phyloP scores from a whole-genome alignment of 2,113 vertebrate species.

The Eira barbara region DNA sequence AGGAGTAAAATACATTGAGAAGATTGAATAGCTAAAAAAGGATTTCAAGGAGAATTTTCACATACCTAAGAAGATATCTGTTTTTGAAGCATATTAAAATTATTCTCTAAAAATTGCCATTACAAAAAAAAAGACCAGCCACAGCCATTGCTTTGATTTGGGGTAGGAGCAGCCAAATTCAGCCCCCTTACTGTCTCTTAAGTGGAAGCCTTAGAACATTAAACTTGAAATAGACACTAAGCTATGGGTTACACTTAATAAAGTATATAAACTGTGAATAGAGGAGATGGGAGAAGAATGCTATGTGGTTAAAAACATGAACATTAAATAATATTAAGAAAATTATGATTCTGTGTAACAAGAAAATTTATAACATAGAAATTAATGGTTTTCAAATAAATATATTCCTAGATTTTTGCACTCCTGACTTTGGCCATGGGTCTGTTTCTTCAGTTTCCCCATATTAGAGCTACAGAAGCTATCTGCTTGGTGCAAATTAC shows the following conservation, averaged over 20 bases:
- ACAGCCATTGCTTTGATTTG: background rate
- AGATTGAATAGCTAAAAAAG: background rate
- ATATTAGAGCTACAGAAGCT: background rate
- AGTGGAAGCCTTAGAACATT: background rate
- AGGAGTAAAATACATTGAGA: background rate
- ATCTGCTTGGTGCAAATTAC: background rate
- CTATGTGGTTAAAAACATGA: background rate
- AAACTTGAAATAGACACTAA: background rate
- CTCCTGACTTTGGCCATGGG: background rate
- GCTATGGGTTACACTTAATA: background rate
- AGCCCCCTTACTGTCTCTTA: background rate
- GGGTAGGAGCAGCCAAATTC: background rate
- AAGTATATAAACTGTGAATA: background rate
- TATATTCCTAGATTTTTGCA: background rate
- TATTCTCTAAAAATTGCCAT: background rate
- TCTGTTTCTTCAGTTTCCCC: background rate
- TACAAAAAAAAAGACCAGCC: background rate
- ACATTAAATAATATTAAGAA: background rate
- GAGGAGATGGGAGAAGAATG: background rate
- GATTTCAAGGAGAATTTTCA: background rate
- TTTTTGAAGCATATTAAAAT: conserved; percentile 4
- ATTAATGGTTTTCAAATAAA: background rate
- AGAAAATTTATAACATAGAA: background rate
- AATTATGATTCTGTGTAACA: background rate
- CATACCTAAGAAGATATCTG: background rate